Evolutionary conservation across 1,140 invertebrate genomes (phyloP), one percentile per base, ranked within the genome.

Genomic region (Conus ventricosus): DNA sequence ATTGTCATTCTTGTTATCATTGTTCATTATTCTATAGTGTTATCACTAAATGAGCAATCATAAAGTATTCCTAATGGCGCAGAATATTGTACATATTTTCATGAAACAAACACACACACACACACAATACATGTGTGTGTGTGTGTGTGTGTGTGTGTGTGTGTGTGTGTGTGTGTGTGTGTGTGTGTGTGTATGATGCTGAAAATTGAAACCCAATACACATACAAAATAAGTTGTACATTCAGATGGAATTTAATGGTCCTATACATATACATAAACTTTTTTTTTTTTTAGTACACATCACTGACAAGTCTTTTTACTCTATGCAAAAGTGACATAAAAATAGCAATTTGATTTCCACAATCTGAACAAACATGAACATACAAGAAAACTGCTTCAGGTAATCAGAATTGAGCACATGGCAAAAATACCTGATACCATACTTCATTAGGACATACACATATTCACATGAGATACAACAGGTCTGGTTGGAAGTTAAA

Each of bases 101-200:
- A 39, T 39, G 0, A 39, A 0, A 39, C 39, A 39, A 0, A 39
- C 39, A 39, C 39, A 39, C 39, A 39, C 39, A 39, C 39, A 39
- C 39, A 39, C 39, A 39, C 39, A 39, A 25, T 78, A 25, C 39
- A 25, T 78, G 76, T 78, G 76, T 39, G 76, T 78, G 76, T 78
- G 76, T 39, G 76, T 78, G 76, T 78, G 76, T 17, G 76, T 78
- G 76, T 17, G 76, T 78, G 76, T 17, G 76, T 78, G 76, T 17
- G 76, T 78, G 76, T 78, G 76, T 39, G 25, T 78, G 76, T 17
- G 76, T 78, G 76, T 39, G 25, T 78, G 76, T 78, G 25, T 78
- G 76, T 75, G 67, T 20, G 20, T 75, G 67, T 20, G 17, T 7
- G 23, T 20, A n/a, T 7, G 23, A 25, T 7, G 67, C 17, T 20